phyloP scores from a whole-genome alignment of 2,797 vertebrate species.

The Tauraco hartlaubi region DNA sequence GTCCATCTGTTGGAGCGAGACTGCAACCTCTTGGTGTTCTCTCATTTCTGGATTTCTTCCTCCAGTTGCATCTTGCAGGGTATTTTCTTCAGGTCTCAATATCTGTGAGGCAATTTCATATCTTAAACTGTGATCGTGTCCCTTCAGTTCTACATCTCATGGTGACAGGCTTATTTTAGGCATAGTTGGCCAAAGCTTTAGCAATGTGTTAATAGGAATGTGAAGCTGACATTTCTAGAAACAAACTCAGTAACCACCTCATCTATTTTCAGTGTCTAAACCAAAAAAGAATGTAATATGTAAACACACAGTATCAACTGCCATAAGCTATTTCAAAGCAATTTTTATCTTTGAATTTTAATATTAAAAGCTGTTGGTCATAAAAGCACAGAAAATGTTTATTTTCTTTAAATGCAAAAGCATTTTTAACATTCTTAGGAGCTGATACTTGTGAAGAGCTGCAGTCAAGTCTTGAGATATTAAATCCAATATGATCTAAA shows the following conservation, averaged over 20 bases:
- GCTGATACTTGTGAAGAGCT: neutral
- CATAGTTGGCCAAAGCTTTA: neutral
- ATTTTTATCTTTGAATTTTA: neutral
- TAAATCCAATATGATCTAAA: neutral
- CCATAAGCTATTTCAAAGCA: neutral
- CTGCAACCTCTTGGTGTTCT: neutral
- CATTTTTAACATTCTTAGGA: conserved; percentile 29
- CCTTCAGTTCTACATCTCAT: neutral
- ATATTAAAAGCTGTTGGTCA: neutral
- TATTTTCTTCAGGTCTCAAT: neutral
- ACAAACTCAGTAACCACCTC: conserved; percentile 25
- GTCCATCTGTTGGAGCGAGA: neutral
- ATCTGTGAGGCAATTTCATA: neutral
- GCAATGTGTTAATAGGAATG: conserved; percentile 12
- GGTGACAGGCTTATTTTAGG: neutral
- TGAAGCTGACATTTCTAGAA: conserved; percentile 27
- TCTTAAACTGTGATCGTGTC: neutral
- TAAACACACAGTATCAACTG: neutral
- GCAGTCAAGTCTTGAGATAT: neutral
- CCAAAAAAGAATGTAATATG: neutral
- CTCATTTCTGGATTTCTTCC: neutral
- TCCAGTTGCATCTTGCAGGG: neutral
- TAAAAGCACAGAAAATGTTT: neutral
- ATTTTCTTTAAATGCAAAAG: neutral
- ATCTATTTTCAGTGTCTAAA: conserved; percentile 20